phyloP scores from a whole-genome alignment of 1,140 invertebrate species.

The Ostrea edulis region DNA sequence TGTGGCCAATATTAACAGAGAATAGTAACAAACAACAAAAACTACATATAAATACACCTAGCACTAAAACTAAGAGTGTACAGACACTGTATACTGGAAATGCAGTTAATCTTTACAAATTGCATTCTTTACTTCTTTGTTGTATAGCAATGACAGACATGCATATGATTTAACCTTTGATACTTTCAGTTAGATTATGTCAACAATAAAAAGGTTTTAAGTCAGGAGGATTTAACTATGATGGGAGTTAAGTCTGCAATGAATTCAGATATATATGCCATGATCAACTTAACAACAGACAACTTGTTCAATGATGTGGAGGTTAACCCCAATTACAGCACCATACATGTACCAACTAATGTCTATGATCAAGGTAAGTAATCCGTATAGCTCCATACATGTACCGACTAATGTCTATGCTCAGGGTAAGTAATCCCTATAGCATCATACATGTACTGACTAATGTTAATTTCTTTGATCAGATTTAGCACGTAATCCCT shows the following conservation, averaged over 20 bases:
- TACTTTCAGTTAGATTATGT: slow-evolving; percentile 68
- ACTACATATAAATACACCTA: too few species aligned
- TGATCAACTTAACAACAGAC: slow-evolving; percentile 83
- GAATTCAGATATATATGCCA: slow-evolving; percentile 51
- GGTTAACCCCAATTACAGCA: slow-evolving; percentile 93
- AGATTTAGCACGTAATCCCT: slow-evolving; percentile 83
- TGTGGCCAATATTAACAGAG: too few species aligned
- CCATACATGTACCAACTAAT: slow-evolving; percentile 96
- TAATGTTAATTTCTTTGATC: slow-evolving; percentile 89
- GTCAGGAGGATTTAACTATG: slow-evolving; percentile 50
- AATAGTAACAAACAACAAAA: too few species aligned
- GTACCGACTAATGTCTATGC: slow-evolving; percentile 97
- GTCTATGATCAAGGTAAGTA: slow-evolving; percentile 92
- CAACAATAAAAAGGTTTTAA: slow-evolving; percentile 76
- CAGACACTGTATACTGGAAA: too few species aligned
- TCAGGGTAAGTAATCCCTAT: slow-evolving; percentile 86
- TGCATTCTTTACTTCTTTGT: too few species aligned
- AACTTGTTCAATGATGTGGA: slow-evolving; percentile 89
- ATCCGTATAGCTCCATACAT: slow-evolving; percentile 91
- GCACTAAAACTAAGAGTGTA: too few species aligned
- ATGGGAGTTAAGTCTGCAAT: slow-evolving; percentile 46
- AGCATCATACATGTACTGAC: slow-evolving; percentile 96
- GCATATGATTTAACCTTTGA: too few species aligned
- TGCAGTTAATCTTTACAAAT: too few species aligned
- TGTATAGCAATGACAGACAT: too few species aligned